Conservation (phyloP, 2,888 invertebrate genomes). For the Cetonia aurata region DNA sequence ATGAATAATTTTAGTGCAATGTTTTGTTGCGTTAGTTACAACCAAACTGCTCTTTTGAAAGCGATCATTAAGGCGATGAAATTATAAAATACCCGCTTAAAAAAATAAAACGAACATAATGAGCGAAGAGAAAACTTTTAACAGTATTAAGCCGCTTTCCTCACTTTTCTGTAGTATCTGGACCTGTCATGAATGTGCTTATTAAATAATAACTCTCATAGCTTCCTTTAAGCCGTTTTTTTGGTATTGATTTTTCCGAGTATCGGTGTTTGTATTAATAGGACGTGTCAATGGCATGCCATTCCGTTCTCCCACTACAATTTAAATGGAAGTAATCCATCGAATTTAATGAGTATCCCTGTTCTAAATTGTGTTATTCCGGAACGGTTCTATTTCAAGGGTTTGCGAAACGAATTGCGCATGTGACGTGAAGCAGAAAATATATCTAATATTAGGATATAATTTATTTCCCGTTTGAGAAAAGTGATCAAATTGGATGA, state of each 20-base stretch:
- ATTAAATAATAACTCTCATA: constrained; percentile 24
- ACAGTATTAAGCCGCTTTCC: constrained; percentile 18
- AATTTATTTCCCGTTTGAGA: too few relatives aligned
- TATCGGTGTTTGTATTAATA: constrained; percentile 12
- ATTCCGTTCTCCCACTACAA: not conserved
- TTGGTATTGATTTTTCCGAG: constrained; percentile 17
- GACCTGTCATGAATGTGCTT: constrained; percentile 22
- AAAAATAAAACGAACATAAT: constrained; percentile 15
- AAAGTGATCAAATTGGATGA: too few relatives aligned
- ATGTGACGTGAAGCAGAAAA: too few relatives aligned
- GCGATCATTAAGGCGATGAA: not conserved
- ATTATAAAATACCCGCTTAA: not conserved
- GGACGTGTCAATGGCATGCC: constrained; percentile 17
- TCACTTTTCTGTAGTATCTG: constrained; percentile 7
- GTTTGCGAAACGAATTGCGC: not conserved
- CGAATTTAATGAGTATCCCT: constrained; percentile 12
- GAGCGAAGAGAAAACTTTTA: constrained; percentile 25
- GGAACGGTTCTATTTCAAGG: constrained; percentile 9
- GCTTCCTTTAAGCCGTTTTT: constrained; percentile 16
- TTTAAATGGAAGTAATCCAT: constrained; percentile 13
- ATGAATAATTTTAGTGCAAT: too few relatives aligned
- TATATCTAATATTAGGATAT: too few relatives aligned
- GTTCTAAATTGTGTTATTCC: constrained; percentile 10
- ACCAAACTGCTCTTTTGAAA: not conserved
- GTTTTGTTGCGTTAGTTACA: not conserved